Conservation (phyloP, 2,797 vertebrate genomes). For the Lepilemur septentrionalis region DNA sequence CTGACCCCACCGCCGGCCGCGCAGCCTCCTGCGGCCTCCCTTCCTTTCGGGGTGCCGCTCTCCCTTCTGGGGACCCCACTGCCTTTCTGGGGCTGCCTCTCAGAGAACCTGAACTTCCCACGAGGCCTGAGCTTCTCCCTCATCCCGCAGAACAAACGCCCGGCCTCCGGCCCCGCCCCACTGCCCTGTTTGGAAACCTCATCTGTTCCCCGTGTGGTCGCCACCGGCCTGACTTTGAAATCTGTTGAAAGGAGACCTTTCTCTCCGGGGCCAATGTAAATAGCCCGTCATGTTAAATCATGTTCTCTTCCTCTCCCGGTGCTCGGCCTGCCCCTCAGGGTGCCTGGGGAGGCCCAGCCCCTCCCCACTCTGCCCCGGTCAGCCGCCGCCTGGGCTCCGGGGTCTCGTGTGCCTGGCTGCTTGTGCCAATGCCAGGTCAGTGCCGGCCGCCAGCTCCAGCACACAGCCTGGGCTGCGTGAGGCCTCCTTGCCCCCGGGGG, state of each 20-base stretch:
- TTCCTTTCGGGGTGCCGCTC: neutral
- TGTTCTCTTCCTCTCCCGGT: slow-evolving; percentile 73
- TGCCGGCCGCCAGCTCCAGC: slow-evolving; percentile 18
- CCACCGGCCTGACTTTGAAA: slow-evolving; percentile 80
- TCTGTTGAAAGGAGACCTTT: slow-evolving; percentile 82
- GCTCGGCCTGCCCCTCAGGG: neutral
- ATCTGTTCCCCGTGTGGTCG: slow-evolving; percentile 74
- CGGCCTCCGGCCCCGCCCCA: neutral
- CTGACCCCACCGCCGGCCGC: neutral
- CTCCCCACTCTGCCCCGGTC: slow-evolving; percentile 50
- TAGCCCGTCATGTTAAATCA: slow-evolving; percentile 86
- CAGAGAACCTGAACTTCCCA: neutral
- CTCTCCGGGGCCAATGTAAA: slow-evolving; percentile 87
- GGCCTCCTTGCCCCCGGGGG: neutral
- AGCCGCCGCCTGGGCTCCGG: neutral
- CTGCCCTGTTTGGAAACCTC: slow-evolving; percentile 27
- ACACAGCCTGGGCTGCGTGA: neutral
- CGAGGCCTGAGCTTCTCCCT: neutral
- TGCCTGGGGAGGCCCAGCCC: slow-evolving; percentile 27
- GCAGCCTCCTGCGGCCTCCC: neutral
- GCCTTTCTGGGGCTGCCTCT: neutral
- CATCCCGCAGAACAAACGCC: neutral
- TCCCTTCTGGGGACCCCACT: neutral
- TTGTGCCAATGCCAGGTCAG: neutral
- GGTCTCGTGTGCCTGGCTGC: neutral